Evolutionary conservation across 2,113 vertebrate species (phyloP).

Genomic region (Sinocyclocheilus rhinocerous): DNA sequence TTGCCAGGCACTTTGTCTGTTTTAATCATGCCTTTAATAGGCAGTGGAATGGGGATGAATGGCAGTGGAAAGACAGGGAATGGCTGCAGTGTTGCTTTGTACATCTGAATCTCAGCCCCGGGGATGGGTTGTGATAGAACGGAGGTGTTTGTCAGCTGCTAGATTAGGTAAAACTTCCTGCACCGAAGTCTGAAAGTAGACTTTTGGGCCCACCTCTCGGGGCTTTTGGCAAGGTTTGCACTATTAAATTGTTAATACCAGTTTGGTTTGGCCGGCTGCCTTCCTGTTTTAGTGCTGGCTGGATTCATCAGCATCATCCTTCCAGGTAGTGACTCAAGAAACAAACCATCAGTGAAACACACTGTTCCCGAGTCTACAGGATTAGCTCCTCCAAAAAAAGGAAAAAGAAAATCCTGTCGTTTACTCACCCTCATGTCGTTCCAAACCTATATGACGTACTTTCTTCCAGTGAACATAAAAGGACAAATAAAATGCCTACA

Average conservation of each 20-base stretch:
- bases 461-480: neutral
- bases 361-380: conserved; percentile 13
- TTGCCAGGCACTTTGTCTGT: conserved; percentile 80
- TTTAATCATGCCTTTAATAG: conserved; percentile 83
- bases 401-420: neutral
- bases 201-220: conserved; percentile 25
- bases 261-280: conserved; percentile 45
- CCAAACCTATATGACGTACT: neutral
- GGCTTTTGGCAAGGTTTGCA: conserved; percentile 33
- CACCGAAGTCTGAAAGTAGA: conserved; percentile 4
- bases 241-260: conserved; percentile 40
- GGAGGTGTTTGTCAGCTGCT: conserved; percentile 27
- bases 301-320: conserved; percentile 35
- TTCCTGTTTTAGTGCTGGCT: conserved; percentile 36
- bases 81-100: neutral
- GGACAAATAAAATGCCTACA: neutral
- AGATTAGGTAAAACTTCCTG: conserved; percentile 48
- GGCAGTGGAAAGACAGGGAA: conserved; percentile 60
- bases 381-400: neutral
- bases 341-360: conserved; percentile 16
- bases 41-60: conserved; percentile 73
- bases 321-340: conserved; percentile 38
- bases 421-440: neutral
- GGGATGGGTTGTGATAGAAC: neutral
- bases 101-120: neutral